phyloP scores from a whole-genome alignment of 2,888 invertebrate species.

The Pinctada fucata region DNA sequence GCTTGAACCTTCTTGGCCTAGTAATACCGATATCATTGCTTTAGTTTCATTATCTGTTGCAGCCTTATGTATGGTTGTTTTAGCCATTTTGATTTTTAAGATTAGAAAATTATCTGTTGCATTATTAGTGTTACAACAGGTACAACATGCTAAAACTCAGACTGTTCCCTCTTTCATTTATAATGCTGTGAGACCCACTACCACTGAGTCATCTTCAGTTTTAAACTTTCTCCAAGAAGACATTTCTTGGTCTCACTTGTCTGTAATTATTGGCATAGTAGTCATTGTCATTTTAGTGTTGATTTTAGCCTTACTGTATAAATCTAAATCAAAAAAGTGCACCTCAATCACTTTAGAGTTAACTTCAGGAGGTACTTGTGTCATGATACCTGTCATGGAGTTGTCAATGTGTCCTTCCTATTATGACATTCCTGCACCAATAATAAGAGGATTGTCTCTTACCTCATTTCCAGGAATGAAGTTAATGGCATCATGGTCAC shows the following conservation, averaged over 20 bases:
- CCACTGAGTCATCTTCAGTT: background rate
- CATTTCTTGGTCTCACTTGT: constrained; percentile 12
- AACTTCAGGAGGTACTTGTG: constrained; percentile 25
- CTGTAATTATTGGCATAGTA: constrained; percentile 7
- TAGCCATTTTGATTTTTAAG: constrained; percentile 4
- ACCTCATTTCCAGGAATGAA: constrained; percentile 13
- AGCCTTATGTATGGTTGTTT: background rate
- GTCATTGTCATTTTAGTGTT: constrained; percentile 8
- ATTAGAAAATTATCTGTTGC: constrained; percentile 9
- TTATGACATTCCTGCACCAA: constrained; percentile 14
- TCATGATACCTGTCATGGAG: constrained; percentile 8
- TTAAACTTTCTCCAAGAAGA: constrained; percentile 2
- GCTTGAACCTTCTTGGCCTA: constrained; percentile 10
- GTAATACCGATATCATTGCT: constrained; percentile 3
- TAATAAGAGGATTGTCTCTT: constrained; percentile 11
- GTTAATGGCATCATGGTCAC: constrained; percentile 15
- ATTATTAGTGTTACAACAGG: background rate
- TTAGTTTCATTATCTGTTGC: constrained; percentile 7
- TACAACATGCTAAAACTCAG: background rate
- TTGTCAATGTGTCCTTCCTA: constrained; percentile 31
- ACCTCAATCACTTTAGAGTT: constrained; percentile 21
- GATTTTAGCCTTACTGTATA: background rate
- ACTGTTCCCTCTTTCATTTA: constrained; percentile 15
- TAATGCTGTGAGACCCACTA: background rate
- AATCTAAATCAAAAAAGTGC: background rate